Base-by-base conservation (phyloP, 2,113 vertebrate species). In the Calidris pygmaea region DNA sequence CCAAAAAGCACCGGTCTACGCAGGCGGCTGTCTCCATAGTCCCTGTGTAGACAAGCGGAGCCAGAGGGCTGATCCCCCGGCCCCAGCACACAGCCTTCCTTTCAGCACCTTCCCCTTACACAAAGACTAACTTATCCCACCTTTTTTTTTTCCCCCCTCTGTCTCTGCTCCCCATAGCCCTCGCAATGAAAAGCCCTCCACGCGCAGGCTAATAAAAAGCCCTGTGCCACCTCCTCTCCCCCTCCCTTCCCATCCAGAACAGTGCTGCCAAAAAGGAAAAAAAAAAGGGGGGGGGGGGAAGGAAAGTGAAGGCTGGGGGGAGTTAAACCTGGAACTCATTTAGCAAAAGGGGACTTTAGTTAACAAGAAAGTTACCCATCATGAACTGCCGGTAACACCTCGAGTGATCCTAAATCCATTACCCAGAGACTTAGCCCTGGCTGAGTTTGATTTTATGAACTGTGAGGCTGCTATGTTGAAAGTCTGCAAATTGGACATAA, bases 121-220 rank as follows among this genome's bases (percentile, higher is more conserved):
- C 99, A 99, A 99, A 99, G 99, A 97, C 97, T 91, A 98, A 98
- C 98, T 99, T 99, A 99, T 99, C 98, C 98, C 96, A 86, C 92
- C 91, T 96, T 93, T 96, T 72, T 68, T 72, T 68, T 43, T 16
- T 63, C 35, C 68, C 43, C 23, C 71, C 78, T 88, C 85, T 90
- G 97, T 98, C 96, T 96, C 95, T 96, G 85, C 91, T 95, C 92
- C 96, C 97, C 84, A 58, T 97, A 98, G 98, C 97, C 98, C 97
- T 97, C 68, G 97, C 97, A 97, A 98, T 98, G 98, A 98, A 98
- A 97, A 98, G 96, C 98, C 97, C 97, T 98, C 97, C 96, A 96
- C 68, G 97, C 91, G 30, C 97, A 97, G 97, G 95, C 98, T 98
- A 98, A 98, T 99, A 98, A 98, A 97, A 96, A 98, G 98, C 96